Base-by-base conservation (phyloP, 2,888 invertebrate species). In the Synergus japonicus region DNA sequence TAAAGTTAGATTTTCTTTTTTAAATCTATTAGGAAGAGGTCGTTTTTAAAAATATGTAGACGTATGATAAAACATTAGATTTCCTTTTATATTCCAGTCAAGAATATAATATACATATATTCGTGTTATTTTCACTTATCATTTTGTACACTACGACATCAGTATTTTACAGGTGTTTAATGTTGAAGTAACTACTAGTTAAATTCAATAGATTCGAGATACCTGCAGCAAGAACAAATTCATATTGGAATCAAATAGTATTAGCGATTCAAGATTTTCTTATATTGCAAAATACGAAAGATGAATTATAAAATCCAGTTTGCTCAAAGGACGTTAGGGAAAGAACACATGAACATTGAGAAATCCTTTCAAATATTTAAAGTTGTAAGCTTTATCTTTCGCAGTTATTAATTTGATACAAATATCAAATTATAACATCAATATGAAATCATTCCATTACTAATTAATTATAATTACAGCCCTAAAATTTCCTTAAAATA, bases 21-120 rank as follows among this genome's bases (percentile, higher is more conserved):
- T 37, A 5, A 54, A n/a, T n/a, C 1, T 54, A 54, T 12, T 10
- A 22, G 22, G 60, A 4, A 60, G 60, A 18, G 10, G 60, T 18
- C 10, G 10, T 22, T 60, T 60, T 22, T 4, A 79, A 82, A 84
- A 88, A 76, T 0, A 22, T 22, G 22, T 83, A 87, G 83, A 85
- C 85, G 79, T 83, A 79, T 84, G 79, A 87, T 88, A 86, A 90
- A 89, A 89, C 86, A 86, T 88, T 86, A 85, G 83, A 86, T 82
- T 80, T 85, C 83, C 86, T 87, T 88, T 88, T 88, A 86, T 87
- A 43, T 65, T 65, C 85, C 82, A 85, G 86, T 85, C 84, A 89
- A 89, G 88, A 89, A 90, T 89, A 89, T 88, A 88, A 86, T 86
- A 82, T 83, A 84, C 79, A 80, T 80, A 79, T 83, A 73, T 83